phyloP scores from a whole-genome alignment of 2,797 vertebrate genomes.

The Diglossa cyanea region DNA sequence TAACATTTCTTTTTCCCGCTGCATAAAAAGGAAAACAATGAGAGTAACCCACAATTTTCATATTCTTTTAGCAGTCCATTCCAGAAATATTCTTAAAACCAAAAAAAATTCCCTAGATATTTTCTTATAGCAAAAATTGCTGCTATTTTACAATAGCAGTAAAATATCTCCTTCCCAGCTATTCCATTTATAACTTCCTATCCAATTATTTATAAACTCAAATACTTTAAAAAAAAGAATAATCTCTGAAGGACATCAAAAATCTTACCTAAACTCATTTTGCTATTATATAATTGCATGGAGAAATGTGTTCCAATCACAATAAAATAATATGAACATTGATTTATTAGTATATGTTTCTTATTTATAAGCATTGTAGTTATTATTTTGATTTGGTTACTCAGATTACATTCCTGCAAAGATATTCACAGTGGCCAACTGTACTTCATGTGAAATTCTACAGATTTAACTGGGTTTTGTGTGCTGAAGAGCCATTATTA shows the following conservation, averaged over 20 bases:
- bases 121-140: not conserved
- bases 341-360: not conserved
- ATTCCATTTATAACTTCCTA: not conserved
- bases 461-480: not conserved
- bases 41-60: not conserved
- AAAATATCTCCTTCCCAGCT: not conserved
- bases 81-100: conserved; percentile 3
- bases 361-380: not conserved
- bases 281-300: not conserved
- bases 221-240: not conserved
- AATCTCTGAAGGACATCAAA: not conserved
- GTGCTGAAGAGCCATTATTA: not conserved
- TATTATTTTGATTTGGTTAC: not conserved
- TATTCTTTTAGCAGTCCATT: not conserved
- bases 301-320: not conserved
- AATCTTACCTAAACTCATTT: not conserved
- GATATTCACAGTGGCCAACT: not conserved
- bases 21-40: not conserved
- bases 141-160: not conserved
- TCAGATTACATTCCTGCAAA: not conserved
- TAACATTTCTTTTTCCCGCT: not conserved
- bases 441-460: not conserved
- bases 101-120: not conserved
- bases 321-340: not conserved
- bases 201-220: not conserved